A percentile compares a stretch with the other conserved stretches of the same genome.
Conservation (phyloP, 2,113 vertebrate species). For the Perca flavescens region DNA sequence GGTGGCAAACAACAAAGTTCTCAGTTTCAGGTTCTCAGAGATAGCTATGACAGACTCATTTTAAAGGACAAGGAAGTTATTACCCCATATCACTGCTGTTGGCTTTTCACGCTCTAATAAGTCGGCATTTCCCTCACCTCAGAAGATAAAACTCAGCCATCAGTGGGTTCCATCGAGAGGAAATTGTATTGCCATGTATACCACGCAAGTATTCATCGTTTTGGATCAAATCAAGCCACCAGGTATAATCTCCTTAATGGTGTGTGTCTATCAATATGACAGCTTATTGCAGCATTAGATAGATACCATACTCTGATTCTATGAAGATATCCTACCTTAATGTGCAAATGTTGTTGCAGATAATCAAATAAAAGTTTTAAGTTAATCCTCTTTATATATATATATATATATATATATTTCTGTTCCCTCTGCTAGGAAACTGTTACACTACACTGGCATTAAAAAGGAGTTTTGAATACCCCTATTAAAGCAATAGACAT, state of each 20-base stretch:
- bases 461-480: neutral
- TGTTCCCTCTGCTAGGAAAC: neutral
- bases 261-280: slow-evolving; percentile 65
- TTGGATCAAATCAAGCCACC: slow-evolving; percentile 63
- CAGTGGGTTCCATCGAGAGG: slow-evolving; percentile 61
- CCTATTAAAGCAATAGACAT: slow-evolving; percentile 45
- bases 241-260: slow-evolving; percentile 74
- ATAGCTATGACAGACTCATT: slow-evolving; percentile 77
- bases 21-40: slow-evolving; percentile 50
- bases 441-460: neutral
- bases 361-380: slow-evolving; percentile 36
- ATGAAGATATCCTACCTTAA: slow-evolving; percentile 49
- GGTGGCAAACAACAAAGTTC: slow-evolving; percentile 42
- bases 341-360: slow-evolving; percentile 19
- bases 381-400: slow-evolving; percentile 8
- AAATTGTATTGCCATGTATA: slow-evolving; percentile 69
- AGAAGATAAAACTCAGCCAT: slow-evolving; percentile 78
- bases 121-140: slow-evolving; percentile 69
- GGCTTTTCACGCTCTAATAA: slow-evolving; percentile 81
- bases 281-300: slow-evolving; percentile 44
- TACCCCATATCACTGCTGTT: slow-evolving; percentile 69
- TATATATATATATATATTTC: too few relatives aligned
- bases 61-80: slow-evolving; percentile 80
- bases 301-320: slow-evolving; percentile 43
- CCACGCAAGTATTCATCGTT: slow-evolving; percentile 70